Evolutionary conservation across 2,113 vertebrate genomes (phyloP).

Genomic region (Ramphastos sulfuratus): DNA sequence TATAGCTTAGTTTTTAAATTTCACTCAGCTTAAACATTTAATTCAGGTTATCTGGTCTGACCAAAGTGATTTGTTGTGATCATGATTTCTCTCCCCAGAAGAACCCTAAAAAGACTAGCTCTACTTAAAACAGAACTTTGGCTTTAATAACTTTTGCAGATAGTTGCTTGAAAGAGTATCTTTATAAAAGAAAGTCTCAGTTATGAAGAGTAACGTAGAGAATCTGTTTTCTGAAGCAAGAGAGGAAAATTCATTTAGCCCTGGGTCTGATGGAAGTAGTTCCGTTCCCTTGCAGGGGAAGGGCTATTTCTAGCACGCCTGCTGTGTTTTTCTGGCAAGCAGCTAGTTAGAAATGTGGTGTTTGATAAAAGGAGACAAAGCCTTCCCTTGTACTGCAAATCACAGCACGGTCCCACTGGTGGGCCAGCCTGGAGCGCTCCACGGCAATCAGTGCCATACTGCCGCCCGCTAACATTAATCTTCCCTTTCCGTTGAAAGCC

Average conservation of each 20-base stretch:
- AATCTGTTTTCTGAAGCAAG: conserved; percentile 52
- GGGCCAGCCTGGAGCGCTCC: conserved; percentile 70
- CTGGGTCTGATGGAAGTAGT: conserved; percentile 4
- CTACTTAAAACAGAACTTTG: neutral
- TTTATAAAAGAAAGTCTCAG: neutral
- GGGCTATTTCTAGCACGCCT: conserved; percentile 79
- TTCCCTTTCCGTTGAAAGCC: conserved; percentile 57
- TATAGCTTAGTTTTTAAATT: neutral
- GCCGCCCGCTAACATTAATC: conserved; percentile 68
- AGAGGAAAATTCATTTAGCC: conserved; percentile 31
- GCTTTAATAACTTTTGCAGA: neutral
- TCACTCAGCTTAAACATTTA: neutral
- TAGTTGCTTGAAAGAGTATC: neutral
- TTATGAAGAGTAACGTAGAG: neutral
- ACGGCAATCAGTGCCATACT: conserved; percentile 66
- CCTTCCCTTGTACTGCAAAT: conserved; percentile 82
- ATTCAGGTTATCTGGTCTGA: neutral
- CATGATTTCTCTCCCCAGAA: neutral
- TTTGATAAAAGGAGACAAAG: conserved; percentile 84
- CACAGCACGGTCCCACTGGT: conserved; percentile 66
- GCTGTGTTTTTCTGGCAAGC: conserved; percentile 72
- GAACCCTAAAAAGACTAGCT: neutral
- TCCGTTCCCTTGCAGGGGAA: conserved; percentile 73
- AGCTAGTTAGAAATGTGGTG: conserved; percentile 63
- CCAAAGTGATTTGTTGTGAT: neutral